phyloP scores from a whole-genome alignment of 2,888 invertebrate species.

The Germaria angustata region DNA sequence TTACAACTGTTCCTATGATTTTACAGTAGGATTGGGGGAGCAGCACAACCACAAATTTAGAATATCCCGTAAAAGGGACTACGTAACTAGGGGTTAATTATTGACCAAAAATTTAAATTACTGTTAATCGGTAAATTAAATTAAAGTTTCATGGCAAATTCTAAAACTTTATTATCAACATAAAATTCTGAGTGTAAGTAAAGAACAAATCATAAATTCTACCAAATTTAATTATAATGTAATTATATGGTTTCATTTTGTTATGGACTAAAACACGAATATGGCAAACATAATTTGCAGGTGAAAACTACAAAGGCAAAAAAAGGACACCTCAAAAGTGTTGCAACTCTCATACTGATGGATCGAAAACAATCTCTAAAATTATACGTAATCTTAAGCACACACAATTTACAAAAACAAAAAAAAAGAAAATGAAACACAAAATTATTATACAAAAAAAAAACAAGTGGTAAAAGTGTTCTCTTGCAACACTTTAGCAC shows the following conservation, averaged over 20 bases:
- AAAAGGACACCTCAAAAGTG: conserved; percentile 51
- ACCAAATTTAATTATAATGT: conserved; percentile 1
- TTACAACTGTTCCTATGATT: too few species aligned
- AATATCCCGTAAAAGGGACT: too few species aligned
- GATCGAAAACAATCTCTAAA: conserved; percentile 42
- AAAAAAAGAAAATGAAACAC: background rate
- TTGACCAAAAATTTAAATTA: too few species aligned
- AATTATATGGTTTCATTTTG: conserved; percentile 53
- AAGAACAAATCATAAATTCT: conserved; percentile 20
- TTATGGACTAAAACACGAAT: conserved; percentile 32
- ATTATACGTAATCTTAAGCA: conserved; percentile 40
- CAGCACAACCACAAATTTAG: too few species aligned
- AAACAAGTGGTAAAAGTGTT: conserved; percentile 59
- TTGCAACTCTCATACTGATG: conserved; percentile 38
- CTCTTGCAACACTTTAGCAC: conserved; percentile 57
- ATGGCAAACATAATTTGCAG: conserved; percentile 52
- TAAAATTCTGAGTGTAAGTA: conserved; percentile 2
- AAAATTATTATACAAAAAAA: conserved; percentile 24
- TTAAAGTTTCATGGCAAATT: too few species aligned
- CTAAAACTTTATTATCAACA: background rate
- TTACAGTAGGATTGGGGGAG: too few species aligned
- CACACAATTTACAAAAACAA: conserved; percentile 24
- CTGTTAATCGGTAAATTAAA: too few species aligned
- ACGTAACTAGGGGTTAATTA: too few species aligned
- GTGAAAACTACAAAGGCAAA: conserved; percentile 46